These are phyloP conservation scores for Cybosia mesomella DNA, from an alignment of 2,888 invertebrate genomes.

Conservation along the genomic window DNA sequence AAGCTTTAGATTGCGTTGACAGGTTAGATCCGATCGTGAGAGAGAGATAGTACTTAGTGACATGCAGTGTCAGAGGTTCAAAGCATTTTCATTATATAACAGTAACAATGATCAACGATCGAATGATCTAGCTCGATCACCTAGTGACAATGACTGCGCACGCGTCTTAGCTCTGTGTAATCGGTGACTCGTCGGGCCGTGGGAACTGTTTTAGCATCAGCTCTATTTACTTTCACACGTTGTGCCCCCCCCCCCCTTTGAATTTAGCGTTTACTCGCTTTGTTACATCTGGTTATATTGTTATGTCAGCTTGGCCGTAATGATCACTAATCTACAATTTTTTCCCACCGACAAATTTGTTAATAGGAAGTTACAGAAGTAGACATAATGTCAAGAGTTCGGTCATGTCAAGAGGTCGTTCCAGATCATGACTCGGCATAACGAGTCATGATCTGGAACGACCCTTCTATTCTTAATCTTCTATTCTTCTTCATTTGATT, in stretches of 20 bases:
- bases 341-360: slow-evolving; percentile 14
- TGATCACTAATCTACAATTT: slow-evolving; percentile 9
- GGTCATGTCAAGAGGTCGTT: no score
- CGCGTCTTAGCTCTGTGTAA: background rate
- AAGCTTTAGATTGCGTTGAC: background rate
- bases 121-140: slow-evolving; percentile 30
- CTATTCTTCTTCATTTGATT: background rate
- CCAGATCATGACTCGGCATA: no score
- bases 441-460: background rate
- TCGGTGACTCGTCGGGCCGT: slow-evolving; percentile 13
- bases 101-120: background rate
- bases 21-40: background rate
- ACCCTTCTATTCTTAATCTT: no score
- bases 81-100: slow-evolving; percentile 3
- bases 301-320: slow-evolving; percentile 19
- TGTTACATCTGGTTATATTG: slow-evolving; percentile 29
- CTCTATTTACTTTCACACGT: slow-evolving; percentile 34
- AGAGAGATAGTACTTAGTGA: background rate
- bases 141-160: slow-evolving; percentile 41
- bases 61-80: background rate
- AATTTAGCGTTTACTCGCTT: slow-evolving; percentile 20
- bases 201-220: slow-evolving; percentile 21
- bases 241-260: slow-evolving; percentile 11
- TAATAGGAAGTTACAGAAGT: background rate
- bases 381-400: background rate